Conservation (phyloP, 2,113 vertebrate genomes). For the Erpornis zantholeuca region DNA sequence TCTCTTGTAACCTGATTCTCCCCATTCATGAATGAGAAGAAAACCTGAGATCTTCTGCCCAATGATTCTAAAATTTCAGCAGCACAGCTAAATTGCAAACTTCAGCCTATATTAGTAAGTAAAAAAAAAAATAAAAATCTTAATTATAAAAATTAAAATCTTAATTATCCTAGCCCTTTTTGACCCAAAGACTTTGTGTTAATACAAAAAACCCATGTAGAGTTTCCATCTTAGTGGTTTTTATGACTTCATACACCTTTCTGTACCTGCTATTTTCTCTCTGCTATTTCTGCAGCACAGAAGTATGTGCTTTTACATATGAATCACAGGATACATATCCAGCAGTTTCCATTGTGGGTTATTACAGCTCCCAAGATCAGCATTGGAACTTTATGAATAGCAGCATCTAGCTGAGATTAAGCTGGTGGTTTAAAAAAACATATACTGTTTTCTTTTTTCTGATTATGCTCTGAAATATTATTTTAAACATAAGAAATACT, state of each 20-base stretch:
- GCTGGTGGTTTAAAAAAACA: background rate
- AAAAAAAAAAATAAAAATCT: background rate
- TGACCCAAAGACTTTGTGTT: background rate
- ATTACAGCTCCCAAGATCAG: slow-evolving; percentile 34
- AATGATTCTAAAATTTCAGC: background rate
- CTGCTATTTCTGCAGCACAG: slow-evolving; percentile 37
- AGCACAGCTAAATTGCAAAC: background rate
- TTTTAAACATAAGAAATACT: slow-evolving; percentile 59
- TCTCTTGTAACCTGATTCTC: background rate
- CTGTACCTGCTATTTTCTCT: slow-evolving; percentile 43
- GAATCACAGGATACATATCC: background rate
- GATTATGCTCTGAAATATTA: slow-evolving; percentile 53
- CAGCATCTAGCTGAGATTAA: slow-evolving; percentile 37
- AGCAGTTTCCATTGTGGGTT: slow-evolving; percentile 17
- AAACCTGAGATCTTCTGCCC: background rate
- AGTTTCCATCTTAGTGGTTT: slow-evolving; percentile 12
- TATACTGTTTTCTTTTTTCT: slow-evolving; percentile 43
- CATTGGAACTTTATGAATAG: slow-evolving; percentile 48
- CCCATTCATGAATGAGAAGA: background rate
- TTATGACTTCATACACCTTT: background rate
- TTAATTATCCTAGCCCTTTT: background rate
- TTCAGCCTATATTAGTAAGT: background rate
- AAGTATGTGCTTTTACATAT: slow-evolving; percentile 13
- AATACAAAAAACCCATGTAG: background rate
- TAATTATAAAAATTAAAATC: background rate